Evolutionary conservation across 2,113 vertebrate genomes (phyloP).

Genomic region (Xenopus borealis): DNA sequence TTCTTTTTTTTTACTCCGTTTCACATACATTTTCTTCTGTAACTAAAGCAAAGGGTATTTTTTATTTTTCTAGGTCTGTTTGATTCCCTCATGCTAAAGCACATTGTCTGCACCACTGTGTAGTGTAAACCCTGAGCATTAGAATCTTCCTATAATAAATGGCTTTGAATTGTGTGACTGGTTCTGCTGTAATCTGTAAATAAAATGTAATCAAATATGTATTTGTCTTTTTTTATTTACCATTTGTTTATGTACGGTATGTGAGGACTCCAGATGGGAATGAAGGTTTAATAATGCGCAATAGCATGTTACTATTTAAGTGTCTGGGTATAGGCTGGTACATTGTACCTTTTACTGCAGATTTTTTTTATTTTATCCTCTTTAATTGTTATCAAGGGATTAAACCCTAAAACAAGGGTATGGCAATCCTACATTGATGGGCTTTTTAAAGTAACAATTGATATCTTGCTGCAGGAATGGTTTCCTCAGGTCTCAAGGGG

Average conservation of each 20-base stretch:
- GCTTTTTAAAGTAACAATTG: too few relatives aligned
- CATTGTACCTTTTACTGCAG: too few relatives aligned
- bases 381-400: too few relatives aligned
- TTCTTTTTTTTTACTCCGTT: too few relatives aligned
- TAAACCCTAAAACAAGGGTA: too few relatives aligned
- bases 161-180: conserved; percentile 94
- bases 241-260: conserved; percentile 73
- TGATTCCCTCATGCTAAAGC: background rate
- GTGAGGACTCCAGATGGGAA: conserved; percentile 30
- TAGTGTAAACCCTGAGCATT: conserved; percentile 75
- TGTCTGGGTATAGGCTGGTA: too few relatives aligned
- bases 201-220: conserved; percentile 99
- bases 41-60: too few relatives aligned
- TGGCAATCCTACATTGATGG: too few relatives aligned
- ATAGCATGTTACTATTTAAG: background rate
- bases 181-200: conserved; percentile 90
- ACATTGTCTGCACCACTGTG: conserved; percentile 34
- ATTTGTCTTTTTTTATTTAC: conserved; percentile 99
- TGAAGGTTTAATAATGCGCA: background rate
- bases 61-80: background rate
- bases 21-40: too few relatives aligned
- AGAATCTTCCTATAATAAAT: conserved; percentile 76
- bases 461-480: too few relatives aligned
- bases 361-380: too few relatives aligned
- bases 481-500: too few relatives aligned